Evolutionary conservation across 2,113 vertebrate genomes (phyloP), one percentile per base, ranked within the genome.

Genomic region (Gasterosteus nipponicus): DNA sequence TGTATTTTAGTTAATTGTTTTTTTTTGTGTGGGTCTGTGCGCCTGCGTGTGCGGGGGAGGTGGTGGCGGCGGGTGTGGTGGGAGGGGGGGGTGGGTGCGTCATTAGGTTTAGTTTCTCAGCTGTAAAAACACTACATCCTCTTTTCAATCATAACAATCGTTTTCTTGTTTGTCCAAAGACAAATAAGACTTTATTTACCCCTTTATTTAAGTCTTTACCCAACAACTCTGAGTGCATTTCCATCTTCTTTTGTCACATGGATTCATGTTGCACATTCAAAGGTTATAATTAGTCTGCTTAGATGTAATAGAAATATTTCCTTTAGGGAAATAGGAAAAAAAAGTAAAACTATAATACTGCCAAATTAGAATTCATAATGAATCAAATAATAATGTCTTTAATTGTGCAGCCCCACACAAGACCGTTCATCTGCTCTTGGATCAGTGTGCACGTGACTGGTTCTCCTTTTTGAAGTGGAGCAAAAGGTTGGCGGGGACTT

Each of bases 101-200:
- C 4, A 19, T 38, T 69, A 18, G 72, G 33, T 57, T 39, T 54
- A 71, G 79, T 67, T 78, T 72, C 58, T 82, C 82, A 85, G 82
- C 84, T 90, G 82, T 78, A 62, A 90, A 83, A 90, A 88, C 80
- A 85, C 66, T 57, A 14, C 77, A 78, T 73, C 72, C 57, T 81
- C 58, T 73, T 58, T 72, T 59, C 46, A 72, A 33, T 57, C 59
- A 19, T 44, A 66, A 66, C 66, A 2, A 44, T 35, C 14, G 35
- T 31, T 42, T 51, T 60, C 49, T 1, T 29, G 1, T 75, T 64
- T 65, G 14, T 31, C 47, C 22, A 14, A 14, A 44, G 15, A 44
- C 29, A 19, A 33, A 33, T 33, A 33, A 26, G 22, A 26, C 22
- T 26, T 26, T 26, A 26, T 26, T 26, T 26, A 26, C 22, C 22